Evolutionary conservation across 2,113 vertebrate species (phyloP).

Genomic region (Gymnorhina tibicen): DNA sequence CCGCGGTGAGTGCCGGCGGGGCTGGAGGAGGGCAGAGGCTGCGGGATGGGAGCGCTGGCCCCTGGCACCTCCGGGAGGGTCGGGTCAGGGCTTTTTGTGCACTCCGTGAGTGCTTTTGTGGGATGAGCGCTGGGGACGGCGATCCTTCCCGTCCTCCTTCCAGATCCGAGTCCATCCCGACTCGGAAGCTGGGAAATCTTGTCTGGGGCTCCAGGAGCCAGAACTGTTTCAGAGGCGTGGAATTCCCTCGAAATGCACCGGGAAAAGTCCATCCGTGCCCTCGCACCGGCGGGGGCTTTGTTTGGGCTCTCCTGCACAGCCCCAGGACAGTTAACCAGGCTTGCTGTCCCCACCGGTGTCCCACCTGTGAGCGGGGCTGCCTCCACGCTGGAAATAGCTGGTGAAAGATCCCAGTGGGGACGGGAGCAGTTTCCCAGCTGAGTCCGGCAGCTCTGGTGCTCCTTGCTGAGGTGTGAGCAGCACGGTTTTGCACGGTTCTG

Average conservation of each 20-base stretch:
- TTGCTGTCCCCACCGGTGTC: neutral
- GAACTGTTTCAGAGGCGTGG: accelerated
- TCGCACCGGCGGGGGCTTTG: neutral
- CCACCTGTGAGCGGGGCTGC: neutral
- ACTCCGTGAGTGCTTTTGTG: accelerated
- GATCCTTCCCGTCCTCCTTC: neutral
- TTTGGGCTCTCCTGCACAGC: accelerated
- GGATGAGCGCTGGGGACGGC: accelerated
- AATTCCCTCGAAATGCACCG: accelerated
- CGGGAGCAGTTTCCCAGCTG: neutral
- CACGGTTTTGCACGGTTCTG: neutral
- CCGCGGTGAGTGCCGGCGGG: neutral
- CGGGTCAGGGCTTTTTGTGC: neutral
- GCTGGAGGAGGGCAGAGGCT: neutral
- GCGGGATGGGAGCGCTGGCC: neutral
- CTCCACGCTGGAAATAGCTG: accelerated
- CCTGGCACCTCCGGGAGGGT: neutral
- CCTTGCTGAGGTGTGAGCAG: accelerated
- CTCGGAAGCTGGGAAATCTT: neutral
- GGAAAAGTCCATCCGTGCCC: neutral
- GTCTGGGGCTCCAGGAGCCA: neutral
- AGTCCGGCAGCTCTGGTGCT: neutral
- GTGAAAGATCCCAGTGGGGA: accelerated
- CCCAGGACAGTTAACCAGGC: accelerated
- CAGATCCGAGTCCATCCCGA: neutral